Evolutionary conservation across 2,113 vertebrate genomes (phyloP).

Genomic region (Channa argus): DNA sequence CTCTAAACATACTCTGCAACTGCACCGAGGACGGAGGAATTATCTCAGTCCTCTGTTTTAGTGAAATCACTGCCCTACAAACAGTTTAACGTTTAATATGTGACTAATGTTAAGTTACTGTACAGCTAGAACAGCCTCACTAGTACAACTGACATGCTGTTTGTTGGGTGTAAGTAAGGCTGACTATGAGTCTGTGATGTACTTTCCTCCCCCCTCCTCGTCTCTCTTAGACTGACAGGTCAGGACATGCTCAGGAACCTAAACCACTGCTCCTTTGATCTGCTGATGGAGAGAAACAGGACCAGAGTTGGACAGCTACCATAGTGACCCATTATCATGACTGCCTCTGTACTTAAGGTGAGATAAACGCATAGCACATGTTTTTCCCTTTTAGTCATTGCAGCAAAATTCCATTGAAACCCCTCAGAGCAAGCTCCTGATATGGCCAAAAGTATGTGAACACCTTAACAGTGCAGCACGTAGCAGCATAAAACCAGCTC

Average conservation of each 20-base stretch:
- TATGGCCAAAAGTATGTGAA: too few species aligned
- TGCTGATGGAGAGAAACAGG: constrained; percentile 53
- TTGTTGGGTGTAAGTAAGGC: constrained; percentile 3
- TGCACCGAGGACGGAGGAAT: neutral
- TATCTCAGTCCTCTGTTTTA: neutral
- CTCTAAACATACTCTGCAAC: neutral
- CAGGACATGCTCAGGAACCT: constrained; percentile 54
- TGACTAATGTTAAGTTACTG: neutral
- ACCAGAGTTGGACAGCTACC: constrained; percentile 31
- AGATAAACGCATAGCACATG: constrained; percentile 4
- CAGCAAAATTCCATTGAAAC: too few species aligned
- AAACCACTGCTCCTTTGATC: constrained; percentile 57
- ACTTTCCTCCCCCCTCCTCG: constrained; percentile 2
- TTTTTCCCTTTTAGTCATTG: too few species aligned
- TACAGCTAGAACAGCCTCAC: neutral
- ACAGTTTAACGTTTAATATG: neutral
- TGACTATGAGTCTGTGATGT: constrained; percentile 22
- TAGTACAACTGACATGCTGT: neutral
- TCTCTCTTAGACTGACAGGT: constrained; percentile 38
- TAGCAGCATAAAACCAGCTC: neutral
- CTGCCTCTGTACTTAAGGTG: neutral
- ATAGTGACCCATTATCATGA: neutral
- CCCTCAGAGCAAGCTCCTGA: too few species aligned
- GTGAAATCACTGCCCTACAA: too few species aligned
- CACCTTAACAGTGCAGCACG: too few species aligned